Evolutionary conservation across 2,113 vertebrate species (phyloP).

Genomic region (Gobio gobio): DNA sequence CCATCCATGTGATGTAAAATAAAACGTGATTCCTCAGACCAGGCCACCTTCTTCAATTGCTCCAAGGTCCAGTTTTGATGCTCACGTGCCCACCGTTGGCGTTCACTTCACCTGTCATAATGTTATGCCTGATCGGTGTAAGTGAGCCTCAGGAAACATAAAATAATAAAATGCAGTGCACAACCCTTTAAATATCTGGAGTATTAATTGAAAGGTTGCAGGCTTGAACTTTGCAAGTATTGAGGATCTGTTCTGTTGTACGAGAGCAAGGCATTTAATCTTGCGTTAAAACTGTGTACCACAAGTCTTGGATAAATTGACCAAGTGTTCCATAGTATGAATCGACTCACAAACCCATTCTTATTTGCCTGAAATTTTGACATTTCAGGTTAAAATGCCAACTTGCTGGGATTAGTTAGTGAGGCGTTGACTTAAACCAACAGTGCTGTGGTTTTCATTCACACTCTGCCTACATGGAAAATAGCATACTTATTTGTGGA

Average conservation of each 20-base stretch:
- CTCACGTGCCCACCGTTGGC: no score
- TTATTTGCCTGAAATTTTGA: neutral
- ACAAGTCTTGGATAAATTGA: neutral
- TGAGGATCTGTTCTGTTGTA: neutral
- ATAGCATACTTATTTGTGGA: neutral
- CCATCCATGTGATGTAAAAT: no score
- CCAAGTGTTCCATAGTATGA: neutral
- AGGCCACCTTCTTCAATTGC: no score
- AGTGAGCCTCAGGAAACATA: no score
- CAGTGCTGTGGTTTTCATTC: slow-evolving; percentile 1
- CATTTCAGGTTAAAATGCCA: neutral
- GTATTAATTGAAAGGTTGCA: neutral
- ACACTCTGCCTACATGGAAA: neutral
- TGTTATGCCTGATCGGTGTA: no score
- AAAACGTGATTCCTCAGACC: no score
- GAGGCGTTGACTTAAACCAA: neutral
- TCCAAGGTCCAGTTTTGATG: no score
- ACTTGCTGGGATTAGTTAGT: neutral
- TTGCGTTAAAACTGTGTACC: neutral
- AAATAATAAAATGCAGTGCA: no score
- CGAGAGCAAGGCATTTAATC: neutral
- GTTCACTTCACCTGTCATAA: no score
- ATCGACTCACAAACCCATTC: neutral
- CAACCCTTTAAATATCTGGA: neutral
- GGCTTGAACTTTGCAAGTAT: neutral